Percentiles rank a stretch among this genome's conserved stretches.
Conservation (phyloP, 2,113 vertebrate species). For the Oncorhynchus keta region DNA sequence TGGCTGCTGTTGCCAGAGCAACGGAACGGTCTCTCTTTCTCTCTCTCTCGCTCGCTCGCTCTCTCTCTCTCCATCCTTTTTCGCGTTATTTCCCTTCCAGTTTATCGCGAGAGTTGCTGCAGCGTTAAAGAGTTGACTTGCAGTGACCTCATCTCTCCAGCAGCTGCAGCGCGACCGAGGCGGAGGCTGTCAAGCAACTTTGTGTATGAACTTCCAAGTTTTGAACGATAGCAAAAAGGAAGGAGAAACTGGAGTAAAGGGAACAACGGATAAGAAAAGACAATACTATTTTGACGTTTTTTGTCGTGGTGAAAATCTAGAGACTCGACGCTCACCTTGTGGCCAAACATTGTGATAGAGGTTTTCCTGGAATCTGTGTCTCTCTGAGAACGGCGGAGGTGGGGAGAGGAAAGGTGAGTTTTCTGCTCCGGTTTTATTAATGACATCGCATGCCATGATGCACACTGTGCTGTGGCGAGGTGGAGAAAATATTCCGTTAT, state of each 20-base stretch:
- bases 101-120: constrained; percentile 60
- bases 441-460: no score
- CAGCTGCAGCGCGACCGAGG: constrained; percentile 39
- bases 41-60: no score
- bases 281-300: not conserved
- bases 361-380: not conserved
- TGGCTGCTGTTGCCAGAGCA: constrained; percentile 67
- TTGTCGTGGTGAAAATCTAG: constrained; percentile 9
- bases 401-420: no score
- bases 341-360: constrained; percentile 6
- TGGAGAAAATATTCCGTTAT: no score
- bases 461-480: no score
- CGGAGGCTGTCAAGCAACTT: constrained; percentile 68
- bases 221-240: constrained; percentile 49
- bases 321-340: not conserved
- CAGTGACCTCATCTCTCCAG: constrained; percentile 61
- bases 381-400: no score
- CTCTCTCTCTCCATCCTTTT: constrained; percentile 17
- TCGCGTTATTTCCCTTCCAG: not conserved
- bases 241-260: constrained; percentile 41
- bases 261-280: constrained; percentile 10
- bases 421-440: no score
- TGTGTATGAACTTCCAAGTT: constrained; percentile 74
- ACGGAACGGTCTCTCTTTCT: constrained; percentile 28
- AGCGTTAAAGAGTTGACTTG: constrained; percentile 31